phyloP scores from a whole-genome alignment of 2,888 invertebrate genomes.

The Tiliacea citrago region DNA sequence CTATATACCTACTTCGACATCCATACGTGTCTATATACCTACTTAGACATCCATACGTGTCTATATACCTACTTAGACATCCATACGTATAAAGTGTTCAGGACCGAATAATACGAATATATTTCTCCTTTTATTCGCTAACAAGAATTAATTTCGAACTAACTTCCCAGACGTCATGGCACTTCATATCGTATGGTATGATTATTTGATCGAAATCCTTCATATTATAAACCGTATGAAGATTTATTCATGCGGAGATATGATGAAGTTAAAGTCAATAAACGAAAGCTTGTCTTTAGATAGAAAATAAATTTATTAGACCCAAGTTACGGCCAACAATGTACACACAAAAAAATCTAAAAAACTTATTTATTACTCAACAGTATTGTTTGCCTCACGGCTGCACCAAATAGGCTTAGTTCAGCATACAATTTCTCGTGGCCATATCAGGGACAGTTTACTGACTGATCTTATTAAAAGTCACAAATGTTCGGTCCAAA shows the following conservation, averaged over 20 bases:
- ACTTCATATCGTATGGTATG: conserved; percentile 1
- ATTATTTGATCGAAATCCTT: conserved; percentile 12
- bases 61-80: background rate
- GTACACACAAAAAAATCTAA: background rate
- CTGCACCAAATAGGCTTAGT: background rate
- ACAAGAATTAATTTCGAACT: conserved; percentile 15
- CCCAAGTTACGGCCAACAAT: background rate
- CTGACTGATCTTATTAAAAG: background rate
- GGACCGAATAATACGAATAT: conserved; percentile 3
- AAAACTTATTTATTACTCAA: background rate
- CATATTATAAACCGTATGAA: conserved; percentile 8
- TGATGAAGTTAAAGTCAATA: background rate
- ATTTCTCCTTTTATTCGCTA: conserved; percentile 3
- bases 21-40: too few relatives aligned
- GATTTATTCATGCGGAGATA: background rate
- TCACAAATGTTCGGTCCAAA: background rate
- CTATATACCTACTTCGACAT: background rate
- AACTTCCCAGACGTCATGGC: conserved; percentile 14
- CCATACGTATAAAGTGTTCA: background rate
- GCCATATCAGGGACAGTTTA: conserved; percentile 2
- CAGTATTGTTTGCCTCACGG: background rate
- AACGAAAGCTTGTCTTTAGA: background rate
- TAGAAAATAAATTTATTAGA: background rate
- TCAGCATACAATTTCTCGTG: background rate
- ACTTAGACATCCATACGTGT: background rate